phyloP scores from a whole-genome alignment of 2,888 invertebrate species.

The Orchesellides sinensis region DNA sequence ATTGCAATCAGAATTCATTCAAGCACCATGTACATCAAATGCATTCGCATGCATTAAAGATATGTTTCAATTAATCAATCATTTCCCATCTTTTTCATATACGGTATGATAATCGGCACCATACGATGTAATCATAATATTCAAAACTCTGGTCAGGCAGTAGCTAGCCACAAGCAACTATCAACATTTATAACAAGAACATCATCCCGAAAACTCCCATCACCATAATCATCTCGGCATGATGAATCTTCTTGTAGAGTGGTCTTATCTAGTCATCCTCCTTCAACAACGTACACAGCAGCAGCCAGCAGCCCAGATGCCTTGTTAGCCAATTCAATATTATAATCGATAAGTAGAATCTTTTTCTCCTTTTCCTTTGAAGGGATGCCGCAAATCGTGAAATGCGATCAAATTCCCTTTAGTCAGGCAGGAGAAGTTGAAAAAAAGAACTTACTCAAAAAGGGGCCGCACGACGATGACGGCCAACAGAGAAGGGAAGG shows the following conservation, averaged over 20 bases:
- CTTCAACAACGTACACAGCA: constrained; percentile 28
- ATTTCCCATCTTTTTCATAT: background rate
- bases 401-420: constrained; percentile 72
- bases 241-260: no score
- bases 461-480: constrained; percentile 60
- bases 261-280: constrained; percentile 46
- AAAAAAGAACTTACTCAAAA: constrained; percentile 60
- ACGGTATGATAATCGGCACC: background rate
- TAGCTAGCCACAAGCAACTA: constrained; percentile 10
- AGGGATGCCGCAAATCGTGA: constrained; percentile 72
- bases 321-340: constrained; percentile 71
- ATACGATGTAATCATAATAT: constrained; percentile 5
- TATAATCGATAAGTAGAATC: constrained; percentile 72
- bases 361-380: constrained; percentile 68
- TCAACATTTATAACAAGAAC: constrained; percentile 14
- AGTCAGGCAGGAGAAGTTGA: constrained; percentile 38
- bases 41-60: background rate
- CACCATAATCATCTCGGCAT: constrained; percentile 39
- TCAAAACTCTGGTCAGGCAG: background rate
- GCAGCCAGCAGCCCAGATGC: constrained; percentile 58
- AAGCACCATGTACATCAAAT: background rate
- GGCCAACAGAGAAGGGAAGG: constrained; percentile 44
- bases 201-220: constrained; percentile 2
- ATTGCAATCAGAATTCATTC: background rate
- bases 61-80: background rate